phyloP scores from a whole-genome alignment of 2,113 vertebrate species.

The Varanus komodoensis region DNA sequence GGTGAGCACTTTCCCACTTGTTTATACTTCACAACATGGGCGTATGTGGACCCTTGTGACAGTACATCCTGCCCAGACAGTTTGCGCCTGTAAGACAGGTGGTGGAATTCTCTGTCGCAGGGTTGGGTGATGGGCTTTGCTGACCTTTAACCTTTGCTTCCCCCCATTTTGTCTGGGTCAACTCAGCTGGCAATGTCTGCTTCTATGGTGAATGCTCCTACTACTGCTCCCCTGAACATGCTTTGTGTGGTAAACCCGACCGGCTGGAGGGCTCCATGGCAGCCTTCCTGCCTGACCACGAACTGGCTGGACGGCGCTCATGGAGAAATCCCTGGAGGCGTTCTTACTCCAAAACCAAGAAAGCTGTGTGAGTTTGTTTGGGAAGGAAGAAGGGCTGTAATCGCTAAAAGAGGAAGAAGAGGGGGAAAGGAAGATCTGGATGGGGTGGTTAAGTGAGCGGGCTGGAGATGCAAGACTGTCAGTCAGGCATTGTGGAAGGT shows the following conservation, averaged over 20 bases:
- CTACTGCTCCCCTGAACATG: slow-evolving; percentile 89
- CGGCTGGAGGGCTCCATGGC: slow-evolving; percentile 86
- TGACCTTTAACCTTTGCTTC: slow-evolving; percentile 36
- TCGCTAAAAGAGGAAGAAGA: too few relatives aligned
- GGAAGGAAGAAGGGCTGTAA: neutral
- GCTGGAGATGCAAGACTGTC: neutral
- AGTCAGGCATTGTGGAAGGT: neutral
- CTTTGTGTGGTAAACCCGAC: slow-evolving; percentile 83
- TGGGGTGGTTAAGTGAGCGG: neutral
- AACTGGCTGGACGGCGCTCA: slow-evolving; percentile 78
- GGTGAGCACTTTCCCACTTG: slow-evolving; percentile 64
- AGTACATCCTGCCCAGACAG: too few relatives aligned
- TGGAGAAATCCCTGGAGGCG: slow-evolving; percentile 92
- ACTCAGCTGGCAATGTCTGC: slow-evolving; percentile 84
- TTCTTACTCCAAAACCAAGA: slow-evolving; percentile 89
- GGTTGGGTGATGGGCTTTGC: neutral
- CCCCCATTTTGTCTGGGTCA: slow-evolving; percentile 39
- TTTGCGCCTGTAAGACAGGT: neutral
- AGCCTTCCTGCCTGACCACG: slow-evolving; percentile 82
- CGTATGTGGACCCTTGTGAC: accelerated
- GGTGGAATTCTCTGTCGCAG: neutral
- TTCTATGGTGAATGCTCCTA: slow-evolving; percentile 91
- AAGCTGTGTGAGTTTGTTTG: slow-evolving; percentile 77
- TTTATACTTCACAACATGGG: neutral
- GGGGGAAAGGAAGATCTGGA: neutral